Evolutionary conservation across 2,113 vertebrate genomes (phyloP).

Genomic region (Phocoena sinus): DNA sequence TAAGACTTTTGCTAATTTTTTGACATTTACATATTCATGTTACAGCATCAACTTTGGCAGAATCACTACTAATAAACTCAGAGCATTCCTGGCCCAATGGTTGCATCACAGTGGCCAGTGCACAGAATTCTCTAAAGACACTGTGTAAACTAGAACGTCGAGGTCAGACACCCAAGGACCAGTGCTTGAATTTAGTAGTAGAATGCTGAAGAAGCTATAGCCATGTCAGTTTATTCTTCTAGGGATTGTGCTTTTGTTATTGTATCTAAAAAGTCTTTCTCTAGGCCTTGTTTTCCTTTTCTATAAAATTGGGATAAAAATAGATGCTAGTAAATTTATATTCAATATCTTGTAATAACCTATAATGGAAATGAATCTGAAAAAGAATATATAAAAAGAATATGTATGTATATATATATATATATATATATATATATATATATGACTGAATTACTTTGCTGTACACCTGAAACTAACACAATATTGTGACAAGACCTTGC

Average conservation of each 20-base stretch:
- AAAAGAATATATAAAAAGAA: not conserved
- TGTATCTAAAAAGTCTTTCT: not conserved
- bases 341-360: not conserved
- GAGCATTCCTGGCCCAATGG: conserved; percentile 83
- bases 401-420: too few species aligned
- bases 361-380: not conserved
- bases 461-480: not conserved
- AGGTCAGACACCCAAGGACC: conserved; percentile 87
- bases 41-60: conserved; percentile 84
- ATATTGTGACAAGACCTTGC: not conserved
- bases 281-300: not conserved
- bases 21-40: conserved; percentile 79
- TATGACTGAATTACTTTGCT: not conserved
- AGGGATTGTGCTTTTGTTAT: not conserved
- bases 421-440: not conserved
- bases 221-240: conserved; percentile 52
- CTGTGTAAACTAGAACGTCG: conserved; percentile 86
- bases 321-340: not conserved
- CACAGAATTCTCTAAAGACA: conserved; percentile 86
- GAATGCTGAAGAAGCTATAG: conserved; percentile 83
- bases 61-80: conserved; percentile 85
- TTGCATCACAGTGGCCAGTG: conserved; percentile 88
- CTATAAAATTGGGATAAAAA: not conserved
- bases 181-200: conserved; percentile 87
- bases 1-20: conserved; percentile 77